Conservation (phyloP, 1,140 invertebrate species). For the Coboldia fuscipes region DNA sequence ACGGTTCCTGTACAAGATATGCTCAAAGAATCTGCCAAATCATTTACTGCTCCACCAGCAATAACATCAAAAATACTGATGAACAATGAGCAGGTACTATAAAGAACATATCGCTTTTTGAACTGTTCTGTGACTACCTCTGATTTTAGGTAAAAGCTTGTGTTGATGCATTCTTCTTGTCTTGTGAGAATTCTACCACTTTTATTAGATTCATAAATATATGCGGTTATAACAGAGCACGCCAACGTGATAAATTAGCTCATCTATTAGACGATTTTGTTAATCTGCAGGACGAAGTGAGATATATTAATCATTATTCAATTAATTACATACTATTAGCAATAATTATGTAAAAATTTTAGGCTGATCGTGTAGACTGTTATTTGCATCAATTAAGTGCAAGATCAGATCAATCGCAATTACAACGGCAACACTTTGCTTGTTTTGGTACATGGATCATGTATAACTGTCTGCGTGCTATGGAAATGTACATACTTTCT, state of each 20-base stretch:
- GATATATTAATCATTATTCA: slow-evolving; percentile 5
- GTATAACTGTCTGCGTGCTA: slow-evolving; percentile 87
- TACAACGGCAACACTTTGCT: slow-evolving; percentile 48
- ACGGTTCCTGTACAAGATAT: slow-evolving; percentile 48
- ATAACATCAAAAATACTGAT: slow-evolving; percentile 49
- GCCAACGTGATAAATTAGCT: slow-evolving; percentile 83
- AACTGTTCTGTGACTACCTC: slow-evolving; percentile 10
- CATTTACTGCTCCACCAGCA: slow-evolving; percentile 74
- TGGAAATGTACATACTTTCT: slow-evolving; percentile 84
- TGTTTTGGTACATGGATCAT: slow-evolving; percentile 92
- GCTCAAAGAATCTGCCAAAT: slow-evolving; percentile 60
- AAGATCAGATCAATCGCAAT: slow-evolving; percentile 45
- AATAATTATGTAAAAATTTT: slow-evolving; percentile 7
- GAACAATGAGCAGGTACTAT: background rate
- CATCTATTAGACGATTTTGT: slow-evolving; percentile 80
- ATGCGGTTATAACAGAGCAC: slow-evolving; percentile 82
- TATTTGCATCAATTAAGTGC: slow-evolving; percentile 49
- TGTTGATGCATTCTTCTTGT: slow-evolving; percentile 70
- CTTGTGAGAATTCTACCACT: slow-evolving; percentile 52
- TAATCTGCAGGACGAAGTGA: slow-evolving; percentile 77
- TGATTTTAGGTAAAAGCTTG: slow-evolving; percentile 63
- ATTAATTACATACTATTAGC: slow-evolving; percentile 1
- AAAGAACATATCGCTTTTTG: background rate
- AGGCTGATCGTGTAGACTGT: slow-evolving; percentile 82
- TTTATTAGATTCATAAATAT: slow-evolving; percentile 76